phyloP scores from a whole-genome alignment of 37 sponge, comb jelly and placozoan species.

The Halichondria panicea region DNA sequence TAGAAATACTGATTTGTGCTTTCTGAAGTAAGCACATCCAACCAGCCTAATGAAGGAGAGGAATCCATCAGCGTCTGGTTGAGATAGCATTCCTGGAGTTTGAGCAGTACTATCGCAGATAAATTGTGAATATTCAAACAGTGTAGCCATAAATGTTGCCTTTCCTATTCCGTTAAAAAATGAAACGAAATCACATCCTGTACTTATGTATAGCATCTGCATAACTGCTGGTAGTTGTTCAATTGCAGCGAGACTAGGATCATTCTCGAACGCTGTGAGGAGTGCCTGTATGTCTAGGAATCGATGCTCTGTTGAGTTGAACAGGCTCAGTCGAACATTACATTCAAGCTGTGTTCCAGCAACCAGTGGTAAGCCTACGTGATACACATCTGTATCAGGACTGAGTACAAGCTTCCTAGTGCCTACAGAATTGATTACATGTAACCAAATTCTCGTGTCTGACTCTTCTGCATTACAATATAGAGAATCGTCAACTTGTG shows the following conservation, averaged over 20 bases:
- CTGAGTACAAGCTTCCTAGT: not conserved
- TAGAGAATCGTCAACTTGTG: not conserved
- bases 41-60: no score
- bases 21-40: no score
- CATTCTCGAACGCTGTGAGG: not conserved
- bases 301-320: not conserved
- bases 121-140: not conserved
- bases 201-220: not conserved
- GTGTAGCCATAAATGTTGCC: not conserved
- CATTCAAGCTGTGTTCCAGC: not conserved
- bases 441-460: conserved; percentile 24
- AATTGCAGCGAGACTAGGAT: conserved; percentile 13
- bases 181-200: conserved; percentile 14
- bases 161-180: conserved; percentile 2
- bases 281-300: not conserved
- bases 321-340: not conserved
- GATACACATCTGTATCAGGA: conserved; percentile 34
- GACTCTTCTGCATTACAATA: conserved; percentile 18
- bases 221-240: not conserved
- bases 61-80: no score
- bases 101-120: no score
- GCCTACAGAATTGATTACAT: not conserved
- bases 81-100: no score
- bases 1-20: no score
- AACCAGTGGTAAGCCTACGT: conserved; percentile 7